These are phyloP conservation scores for Heteronetta atricapilla DNA, from an alignment of 2,113 vertebrate species.

Conservation along the genomic window DNA sequence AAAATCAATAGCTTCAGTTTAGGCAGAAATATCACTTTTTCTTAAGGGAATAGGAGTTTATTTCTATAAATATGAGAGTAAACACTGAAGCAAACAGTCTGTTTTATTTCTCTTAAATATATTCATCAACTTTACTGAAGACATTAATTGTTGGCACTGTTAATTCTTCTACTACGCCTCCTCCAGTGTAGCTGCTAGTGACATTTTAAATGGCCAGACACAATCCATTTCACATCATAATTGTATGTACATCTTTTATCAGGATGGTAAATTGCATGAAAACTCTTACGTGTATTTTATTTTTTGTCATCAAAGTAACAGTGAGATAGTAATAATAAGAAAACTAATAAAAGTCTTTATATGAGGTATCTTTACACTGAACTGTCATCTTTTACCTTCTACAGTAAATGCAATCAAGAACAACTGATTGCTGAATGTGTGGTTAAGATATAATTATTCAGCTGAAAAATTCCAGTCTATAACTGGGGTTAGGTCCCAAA, in stretches of 20 bases:
- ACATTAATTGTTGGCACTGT: background rate
- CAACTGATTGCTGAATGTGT: rapidly evolving
- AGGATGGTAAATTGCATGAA: background rate
- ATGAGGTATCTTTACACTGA: background rate
- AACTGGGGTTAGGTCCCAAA: background rate
- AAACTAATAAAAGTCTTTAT: background rate
- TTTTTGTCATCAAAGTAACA: background rate
- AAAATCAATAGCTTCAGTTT: constrained; percentile 23
- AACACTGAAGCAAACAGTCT: background rate
- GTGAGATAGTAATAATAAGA: background rate
- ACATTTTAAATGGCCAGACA: background rate
- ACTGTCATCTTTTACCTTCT: background rate
- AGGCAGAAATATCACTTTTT: constrained; percentile 29
- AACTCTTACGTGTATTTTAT: background rate
- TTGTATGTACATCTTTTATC: background rate
- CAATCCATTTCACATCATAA: background rate
- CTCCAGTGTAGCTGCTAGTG: background rate
- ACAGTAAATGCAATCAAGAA: background rate
- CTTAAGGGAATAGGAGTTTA: constrained; percentile 6
- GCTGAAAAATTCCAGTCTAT: background rate
- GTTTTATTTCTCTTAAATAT: constrained; percentile 22
- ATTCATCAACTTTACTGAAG: constrained; percentile 6
- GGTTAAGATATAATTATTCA: background rate
- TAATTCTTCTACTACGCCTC: background rate
- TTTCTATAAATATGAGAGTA: background rate